Evolutionary conservation across 92 coral and sea anemone genomes (phyloP).

Genomic region (Phymanthus crucifer): DNA sequence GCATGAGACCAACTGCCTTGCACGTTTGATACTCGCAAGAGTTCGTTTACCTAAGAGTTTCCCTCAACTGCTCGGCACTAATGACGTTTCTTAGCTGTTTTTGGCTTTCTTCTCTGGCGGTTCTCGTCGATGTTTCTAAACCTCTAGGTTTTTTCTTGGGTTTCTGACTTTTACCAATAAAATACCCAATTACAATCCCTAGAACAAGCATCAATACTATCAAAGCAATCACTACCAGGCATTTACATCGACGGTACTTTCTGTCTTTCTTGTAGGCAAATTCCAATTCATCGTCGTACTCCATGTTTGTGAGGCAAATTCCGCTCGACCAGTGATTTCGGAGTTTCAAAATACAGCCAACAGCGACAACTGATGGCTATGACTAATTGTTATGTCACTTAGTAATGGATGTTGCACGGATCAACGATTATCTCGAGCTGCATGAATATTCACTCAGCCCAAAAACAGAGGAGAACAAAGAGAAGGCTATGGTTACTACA

Average conservation of each 20-base stretch:
- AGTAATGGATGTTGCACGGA: neutral
- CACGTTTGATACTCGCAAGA: neutral
- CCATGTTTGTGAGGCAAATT: conserved; percentile 13
- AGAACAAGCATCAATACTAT: conserved; percentile 17
- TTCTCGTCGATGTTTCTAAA: conserved; percentile 1
- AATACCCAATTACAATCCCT: conserved; percentile 56
- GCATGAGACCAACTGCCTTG: neutral
- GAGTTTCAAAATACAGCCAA: neutral
- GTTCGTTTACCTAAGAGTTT: conserved; percentile 30
- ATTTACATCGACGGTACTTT: conserved; percentile 42
- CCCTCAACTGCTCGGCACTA: conserved; percentile 23
- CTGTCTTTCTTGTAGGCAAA: conserved; percentile 44
- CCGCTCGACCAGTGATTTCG: neutral
- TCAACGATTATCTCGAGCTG: neutral
- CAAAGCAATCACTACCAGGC: conserved; percentile 33
- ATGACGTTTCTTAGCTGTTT: conserved; percentile 28
- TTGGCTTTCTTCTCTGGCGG: conserved; percentile 15
- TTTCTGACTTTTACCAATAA: conserved; percentile 31
- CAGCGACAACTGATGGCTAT: neutral
- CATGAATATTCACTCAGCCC: neutral
- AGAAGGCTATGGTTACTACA: neutral
- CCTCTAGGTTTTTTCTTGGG: neutral
- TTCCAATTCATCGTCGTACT: conserved; percentile 34
- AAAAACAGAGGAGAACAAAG: neutral
- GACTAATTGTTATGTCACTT: neutral